A percentile compares a stretch with the other conserved stretches of the same genome.
Evolutionary conservation across 2,888 invertebrate genomes (phyloP).

Genomic region (Palloptera scutellata): DNA sequence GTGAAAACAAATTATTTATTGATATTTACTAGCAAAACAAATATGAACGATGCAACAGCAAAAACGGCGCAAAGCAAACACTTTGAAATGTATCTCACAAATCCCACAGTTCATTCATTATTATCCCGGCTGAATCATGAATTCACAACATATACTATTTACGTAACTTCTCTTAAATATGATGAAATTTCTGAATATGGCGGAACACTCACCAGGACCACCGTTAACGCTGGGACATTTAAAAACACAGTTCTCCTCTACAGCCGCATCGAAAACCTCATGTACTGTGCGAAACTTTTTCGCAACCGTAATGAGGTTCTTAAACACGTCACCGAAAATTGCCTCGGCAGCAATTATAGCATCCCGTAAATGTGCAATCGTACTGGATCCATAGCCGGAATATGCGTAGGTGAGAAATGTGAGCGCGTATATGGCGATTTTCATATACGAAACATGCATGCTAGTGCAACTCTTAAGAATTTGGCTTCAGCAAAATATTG

Average conservation of each 20-base stretch:
- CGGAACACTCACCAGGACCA: conserved; percentile 39
- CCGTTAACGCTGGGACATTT: conserved; percentile 69
- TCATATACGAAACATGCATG: conserved; percentile 81
- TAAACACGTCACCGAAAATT: conserved; percentile 80
- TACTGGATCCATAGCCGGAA: conserved; percentile 80
- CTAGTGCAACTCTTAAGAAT: conserved; percentile 29
- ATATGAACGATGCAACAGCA: neutral
- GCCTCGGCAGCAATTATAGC: conserved; percentile 82
- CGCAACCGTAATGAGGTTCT: conserved; percentile 77
- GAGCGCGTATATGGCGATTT: conserved; percentile 75
- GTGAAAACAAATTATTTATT: neutral
- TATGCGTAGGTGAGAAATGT: conserved; percentile 83
- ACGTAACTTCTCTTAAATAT: too few relatives aligned
- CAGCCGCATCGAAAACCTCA: conserved; percentile 84
- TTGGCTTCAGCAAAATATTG: neutral
- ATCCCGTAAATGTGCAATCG: conserved; percentile 77
- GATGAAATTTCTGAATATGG: neutral
- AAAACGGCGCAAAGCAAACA: conserved; percentile 2
- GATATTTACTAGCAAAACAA: too few relatives aligned
- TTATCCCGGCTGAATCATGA: too few relatives aligned
- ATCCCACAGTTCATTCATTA: too few relatives aligned
- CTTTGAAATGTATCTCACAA: too few relatives aligned
- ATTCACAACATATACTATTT: too few relatives aligned
- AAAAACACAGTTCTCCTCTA: conserved; percentile 83
- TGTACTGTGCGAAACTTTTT: conserved; percentile 79